These are phyloP conservation scores for Tridacna gigas DNA, from an alignment of 2,888 invertebrate species.

Conservation along the genomic window DNA sequence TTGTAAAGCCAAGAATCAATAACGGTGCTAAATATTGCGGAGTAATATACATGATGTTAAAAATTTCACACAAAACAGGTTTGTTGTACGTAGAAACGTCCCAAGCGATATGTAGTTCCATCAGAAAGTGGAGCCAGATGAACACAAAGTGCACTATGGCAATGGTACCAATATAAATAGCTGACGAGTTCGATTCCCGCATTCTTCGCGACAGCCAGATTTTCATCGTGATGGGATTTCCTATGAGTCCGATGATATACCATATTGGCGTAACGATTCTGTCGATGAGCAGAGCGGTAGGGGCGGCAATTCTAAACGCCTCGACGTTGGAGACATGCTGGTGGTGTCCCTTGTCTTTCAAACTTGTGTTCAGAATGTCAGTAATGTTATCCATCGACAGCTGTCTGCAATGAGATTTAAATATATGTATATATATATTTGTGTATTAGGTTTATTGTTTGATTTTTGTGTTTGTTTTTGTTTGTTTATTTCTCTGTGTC, in stretches of 20 bases:
- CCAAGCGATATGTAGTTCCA: conserved; percentile 83
- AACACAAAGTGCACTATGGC: conserved; percentile 82
- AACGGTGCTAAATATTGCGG: conserved; percentile 83
- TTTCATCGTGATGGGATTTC: conserved; percentile 82
- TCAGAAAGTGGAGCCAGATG: conserved; percentile 79
- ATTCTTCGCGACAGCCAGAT: conserved; percentile 82
- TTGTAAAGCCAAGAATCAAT: conserved; percentile 83
- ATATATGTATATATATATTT: neutral
- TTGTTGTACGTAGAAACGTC: conserved; percentile 75
- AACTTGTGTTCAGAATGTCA: conserved; percentile 43
- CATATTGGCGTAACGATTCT: conserved; percentile 81
- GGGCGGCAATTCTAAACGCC: conserved; percentile 67
- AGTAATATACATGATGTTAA: conserved; percentile 77
- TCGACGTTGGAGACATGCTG: conserved; percentile 51
- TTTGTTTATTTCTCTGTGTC: too few species aligned
- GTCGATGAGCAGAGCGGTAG: conserved; percentile 78
- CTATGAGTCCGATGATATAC: conserved; percentile 81
- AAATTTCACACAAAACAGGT: conserved; percentile 78
- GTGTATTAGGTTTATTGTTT: neutral
- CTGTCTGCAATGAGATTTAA: conserved; percentile 41
- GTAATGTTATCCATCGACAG: conserved; percentile 59
- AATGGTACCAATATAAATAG: conserved; percentile 83
- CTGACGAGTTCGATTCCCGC: conserved; percentile 83
- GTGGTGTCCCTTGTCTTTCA: conserved; percentile 10
- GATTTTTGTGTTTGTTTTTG: too few species aligned